Percentiles rank a stretch among this genome's conserved stretches.
Evolutionary conservation across 2,113 vertebrate genomes (phyloP).

Genomic region (Tragulus kanchil): DNA sequence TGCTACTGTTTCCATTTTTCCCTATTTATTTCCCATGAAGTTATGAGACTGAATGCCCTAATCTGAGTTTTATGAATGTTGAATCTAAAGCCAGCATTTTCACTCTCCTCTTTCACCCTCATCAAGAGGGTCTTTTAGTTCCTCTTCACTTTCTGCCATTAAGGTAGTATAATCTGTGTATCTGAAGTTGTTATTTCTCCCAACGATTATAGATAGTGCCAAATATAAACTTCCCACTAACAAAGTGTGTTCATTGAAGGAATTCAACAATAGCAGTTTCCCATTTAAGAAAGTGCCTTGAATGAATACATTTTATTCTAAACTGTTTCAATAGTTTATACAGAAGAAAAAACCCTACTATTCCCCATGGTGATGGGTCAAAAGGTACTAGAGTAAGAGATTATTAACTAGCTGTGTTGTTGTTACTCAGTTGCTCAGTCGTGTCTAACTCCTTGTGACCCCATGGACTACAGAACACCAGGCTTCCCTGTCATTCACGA

Average conservation of each 20-base stretch:
- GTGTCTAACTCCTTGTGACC: neutral
- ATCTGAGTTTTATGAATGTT: too few species aligned
- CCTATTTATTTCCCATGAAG: too few species aligned
- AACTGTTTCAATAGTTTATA: neutral
- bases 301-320: neutral
- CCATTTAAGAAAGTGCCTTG: neutral
- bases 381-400: neutral
- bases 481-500: neutral
- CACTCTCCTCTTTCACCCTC: too few species aligned
- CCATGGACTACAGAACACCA: neutral
- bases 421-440: neutral
- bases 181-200: too few species aligned
- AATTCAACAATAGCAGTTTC: neutral
- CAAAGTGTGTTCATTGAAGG: neutral
- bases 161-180: too few species aligned
- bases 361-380: neutral
- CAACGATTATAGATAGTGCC: neutral
- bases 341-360: neutral
- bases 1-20: too few species aligned
- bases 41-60: too few species aligned
- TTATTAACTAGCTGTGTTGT: too few species aligned
- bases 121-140: too few species aligned
- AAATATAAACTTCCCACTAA: neutral
- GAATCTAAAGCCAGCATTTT: too few species aligned
- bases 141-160: too few species aligned